Evolutionary conservation across 2,888 invertebrate species (phyloP), one percentile per base, ranked within the genome.

Genomic region (Apodemia hepburni): DNA sequence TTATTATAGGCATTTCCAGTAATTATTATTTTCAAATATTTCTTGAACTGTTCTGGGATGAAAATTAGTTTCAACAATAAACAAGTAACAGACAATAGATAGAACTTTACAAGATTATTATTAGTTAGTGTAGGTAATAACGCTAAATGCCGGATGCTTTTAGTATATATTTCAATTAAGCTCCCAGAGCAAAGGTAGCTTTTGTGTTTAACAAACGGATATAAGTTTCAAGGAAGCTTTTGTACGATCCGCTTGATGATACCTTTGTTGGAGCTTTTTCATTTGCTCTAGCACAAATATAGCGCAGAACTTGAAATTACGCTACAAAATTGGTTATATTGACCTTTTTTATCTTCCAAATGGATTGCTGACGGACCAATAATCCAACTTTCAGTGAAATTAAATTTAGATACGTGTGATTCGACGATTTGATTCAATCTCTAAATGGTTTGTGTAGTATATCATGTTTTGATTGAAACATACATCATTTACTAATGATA

Each of bases 91-190:
- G 15, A 0, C 0, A 42, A 15, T 2, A 42, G 15, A 11, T 2
- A 9, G 1, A 15, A 42, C 4, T 5, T 42, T 42, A 42, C 5
- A 42, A 42, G 12, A 15, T 42, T 42, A 42, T 15, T 42, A 15
- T 15, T 15, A 15, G 42, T 42, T 42, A 15, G 15, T 42, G 42
- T 42, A 42, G 15, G n/a, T n/a, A n/a, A n/a, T n/a, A 54, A 27
- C 12, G 18, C 11, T 15, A 9, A 54, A 27, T 3, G 4, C 22
- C 54, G 15, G 12, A 54, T 54, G 54, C 54, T 27, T 54, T 54
- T 54, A 54, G 54, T 15, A 4, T 27, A 54, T 27, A 54, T 54
- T 54, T 54, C 54, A 27, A 54, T 54, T 54, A 54, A 54, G 54
- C 22, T 54, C 12, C 12, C 22, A 27, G 6, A 54, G 54, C 54